Conservation (phyloP, 2,113 vertebrate genomes). For the Pedetes capensis region DNA sequence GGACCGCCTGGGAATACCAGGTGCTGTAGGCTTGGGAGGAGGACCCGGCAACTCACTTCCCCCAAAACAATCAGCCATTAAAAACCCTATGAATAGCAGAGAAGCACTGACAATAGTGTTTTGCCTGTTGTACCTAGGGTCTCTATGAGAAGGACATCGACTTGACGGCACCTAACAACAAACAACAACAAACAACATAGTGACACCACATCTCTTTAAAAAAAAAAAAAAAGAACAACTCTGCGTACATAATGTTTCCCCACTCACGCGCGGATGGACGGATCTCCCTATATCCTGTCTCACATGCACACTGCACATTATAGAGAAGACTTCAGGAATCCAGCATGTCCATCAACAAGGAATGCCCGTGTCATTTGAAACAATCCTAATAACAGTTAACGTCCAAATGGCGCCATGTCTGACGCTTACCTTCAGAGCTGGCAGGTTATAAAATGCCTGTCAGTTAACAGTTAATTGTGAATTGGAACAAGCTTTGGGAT, state of each 20-base stretch:
- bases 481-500: slow-evolving; percentile 21
- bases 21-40: too few species aligned
- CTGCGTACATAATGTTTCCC: not conserved
- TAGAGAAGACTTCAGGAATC: not conserved
- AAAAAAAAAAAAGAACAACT: not conserved
- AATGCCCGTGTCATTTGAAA: not conserved
- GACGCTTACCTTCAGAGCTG: not conserved
- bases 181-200: too few species aligned
- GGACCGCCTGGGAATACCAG: too few species aligned
- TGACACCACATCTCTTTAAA: not conserved
- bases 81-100: too few species aligned
- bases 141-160: too few species aligned
- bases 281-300: not conserved
- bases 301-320: not conserved
- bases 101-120: too few species aligned
- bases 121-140: too few species aligned
- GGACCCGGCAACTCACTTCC: too few species aligned
- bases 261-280: not conserved
- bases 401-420: not conserved
- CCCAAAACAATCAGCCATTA: too few species aligned
- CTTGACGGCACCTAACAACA: too few species aligned
- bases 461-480: slow-evolving; percentile 52
- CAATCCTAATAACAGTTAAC: not conserved
- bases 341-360: not conserved
- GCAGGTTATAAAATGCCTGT: not conserved